Percentiles rank a stretch among this genome's conserved stretches.
Evolutionary conservation across 2,797 vertebrate genomes (phyloP).

Genomic region (Poeciliopsis gracilis): DNA sequence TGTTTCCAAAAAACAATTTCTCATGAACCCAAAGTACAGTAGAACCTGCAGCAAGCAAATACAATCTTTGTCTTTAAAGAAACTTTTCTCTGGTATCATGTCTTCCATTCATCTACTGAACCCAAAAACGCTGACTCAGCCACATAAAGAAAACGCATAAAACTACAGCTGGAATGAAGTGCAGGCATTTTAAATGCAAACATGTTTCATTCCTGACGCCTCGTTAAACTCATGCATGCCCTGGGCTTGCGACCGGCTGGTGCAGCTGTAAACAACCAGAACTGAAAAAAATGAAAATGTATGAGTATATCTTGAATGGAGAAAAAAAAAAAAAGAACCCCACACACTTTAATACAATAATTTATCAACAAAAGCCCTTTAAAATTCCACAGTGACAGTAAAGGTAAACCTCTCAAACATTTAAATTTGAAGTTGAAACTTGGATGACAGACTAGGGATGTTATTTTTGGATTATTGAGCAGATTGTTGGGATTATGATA

Average conservation of each 20-base stretch:
- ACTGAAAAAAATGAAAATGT: slow-evolving; percentile 30
- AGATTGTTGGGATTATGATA: slow-evolving; percentile 37
- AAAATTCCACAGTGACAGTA: background rate
- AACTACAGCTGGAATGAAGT: slow-evolving; percentile 8
- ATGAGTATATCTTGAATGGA: slow-evolving; percentile 45
- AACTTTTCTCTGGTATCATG: slow-evolving; percentile 26
- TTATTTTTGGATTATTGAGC: slow-evolving; percentile 58
- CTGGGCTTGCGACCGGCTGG: slow-evolving; percentile 16
- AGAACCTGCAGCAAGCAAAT: slow-evolving; percentile 42
- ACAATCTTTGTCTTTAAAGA: slow-evolving; percentile 65
- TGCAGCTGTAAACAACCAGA: slow-evolving; percentile 7
- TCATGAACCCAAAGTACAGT: slow-evolving; percentile 28
- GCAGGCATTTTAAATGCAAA: slow-evolving; percentile 17
- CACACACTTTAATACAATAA: slow-evolving; percentile 43
- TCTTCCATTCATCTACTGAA: background rate
- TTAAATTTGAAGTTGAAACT: background rate
- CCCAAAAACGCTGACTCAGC: slow-evolving; percentile 8
- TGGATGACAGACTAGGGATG: slow-evolving; percentile 19
- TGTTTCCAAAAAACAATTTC: slow-evolving; percentile 17
- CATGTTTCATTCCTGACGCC: slow-evolving; percentile 17
- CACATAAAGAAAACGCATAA: background rate
- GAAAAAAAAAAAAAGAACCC: background rate
- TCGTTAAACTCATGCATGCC: slow-evolving; percentile 3
- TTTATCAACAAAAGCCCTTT: slow-evolving; percentile 48
- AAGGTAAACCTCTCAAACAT: background rate